Base-by-base conservation (phyloP, 1,140 invertebrate species). In the Drosophila pseudoobscura region DNA sequence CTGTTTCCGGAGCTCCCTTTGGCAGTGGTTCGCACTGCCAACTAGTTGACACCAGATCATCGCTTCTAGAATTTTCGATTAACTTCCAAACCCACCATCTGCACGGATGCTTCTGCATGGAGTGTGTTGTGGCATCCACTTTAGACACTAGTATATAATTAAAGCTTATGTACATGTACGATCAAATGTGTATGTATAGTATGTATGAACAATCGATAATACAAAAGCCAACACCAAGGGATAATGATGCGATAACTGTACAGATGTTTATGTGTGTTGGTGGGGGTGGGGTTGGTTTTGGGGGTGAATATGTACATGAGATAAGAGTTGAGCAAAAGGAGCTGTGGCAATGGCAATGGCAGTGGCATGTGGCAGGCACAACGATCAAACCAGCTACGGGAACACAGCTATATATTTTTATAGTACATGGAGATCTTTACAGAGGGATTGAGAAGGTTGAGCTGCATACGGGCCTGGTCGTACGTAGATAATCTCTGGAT, bases 301-400 rank as follows among this genome's bases (percentile, higher is more conserved):
- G 26, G 17, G 5, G 46, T 49, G 22, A 13, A 39, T 54, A 43
- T 26, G 54, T 57, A 63, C 73, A 85, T 74, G 78, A 61, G 47
- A 41, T 17, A 39, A 66, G 49, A 51, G 62, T 76, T 56, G 26
- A 60, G 57, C 39, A 53, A 29, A 35, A 39, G 31, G 31, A 53
- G 17, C 17, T 39, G 51, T 52, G 22, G 15, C 29, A 31, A 17
- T 53, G 51, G 31, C 31, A 39, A 39, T 39, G 46, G 52, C 41
- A 68, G 46, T 49, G 61, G 69, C 80, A 62, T 57, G 71, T 70
- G 71, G 74, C 60, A 84, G 82, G 82, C 80, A 84, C 80, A 84
- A 84, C 66, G 65, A 79, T 84, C 64, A 79, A 75, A 59, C 68
- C 75, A 78, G 79, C 72, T 80, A 80, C 78, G 65, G 62, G 65